Conservation (phyloP, 2,888 invertebrate species). For the Meteorus cinctellus region DNA sequence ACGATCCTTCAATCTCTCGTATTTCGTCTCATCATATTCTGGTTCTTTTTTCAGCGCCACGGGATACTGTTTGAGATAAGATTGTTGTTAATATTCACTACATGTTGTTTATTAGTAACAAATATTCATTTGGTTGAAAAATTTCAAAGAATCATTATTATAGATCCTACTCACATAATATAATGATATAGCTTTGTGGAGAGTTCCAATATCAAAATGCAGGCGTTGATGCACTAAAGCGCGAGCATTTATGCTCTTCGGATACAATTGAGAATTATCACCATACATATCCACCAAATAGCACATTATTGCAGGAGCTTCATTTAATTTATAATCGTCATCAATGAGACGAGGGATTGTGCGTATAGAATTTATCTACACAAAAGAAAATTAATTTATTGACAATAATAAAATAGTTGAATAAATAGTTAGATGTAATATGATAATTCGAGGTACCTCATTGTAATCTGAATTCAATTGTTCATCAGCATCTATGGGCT, state of each 20-base stretch:
- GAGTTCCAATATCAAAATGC: constrained; percentile 71
- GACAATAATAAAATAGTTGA: neutral
- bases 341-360: constrained; percentile 66
- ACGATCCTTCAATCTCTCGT: constrained; percentile 54
- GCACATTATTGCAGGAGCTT: constrained; percentile 73
- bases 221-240: constrained; percentile 73
- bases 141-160: too few species aligned
- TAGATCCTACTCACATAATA: constrained; percentile 75
- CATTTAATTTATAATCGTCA: constrained; percentile 64
- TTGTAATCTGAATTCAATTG: constrained; percentile 70
- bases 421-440: neutral
- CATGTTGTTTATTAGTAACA: too few species aligned
- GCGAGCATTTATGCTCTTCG: constrained; percentile 69
- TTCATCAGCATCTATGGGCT: constrained; percentile 67
- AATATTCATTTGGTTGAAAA: too few species aligned
- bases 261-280: constrained; percentile 71
- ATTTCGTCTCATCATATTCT: constrained; percentile 53
- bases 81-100: too few species aligned
- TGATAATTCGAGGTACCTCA: constrained; percentile 59
- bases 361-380: constrained; percentile 65
- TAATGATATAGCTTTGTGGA: constrained; percentile 63
- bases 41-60: constrained; percentile 51
- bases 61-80: constrained; percentile 56
- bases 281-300: constrained; percentile 74
- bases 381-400: constrained; percentile 16